phyloP scores from a whole-genome alignment of 30 jellyfish, hydroid and myxozoan genomes.

The Hydra vulgaris region DNA sequence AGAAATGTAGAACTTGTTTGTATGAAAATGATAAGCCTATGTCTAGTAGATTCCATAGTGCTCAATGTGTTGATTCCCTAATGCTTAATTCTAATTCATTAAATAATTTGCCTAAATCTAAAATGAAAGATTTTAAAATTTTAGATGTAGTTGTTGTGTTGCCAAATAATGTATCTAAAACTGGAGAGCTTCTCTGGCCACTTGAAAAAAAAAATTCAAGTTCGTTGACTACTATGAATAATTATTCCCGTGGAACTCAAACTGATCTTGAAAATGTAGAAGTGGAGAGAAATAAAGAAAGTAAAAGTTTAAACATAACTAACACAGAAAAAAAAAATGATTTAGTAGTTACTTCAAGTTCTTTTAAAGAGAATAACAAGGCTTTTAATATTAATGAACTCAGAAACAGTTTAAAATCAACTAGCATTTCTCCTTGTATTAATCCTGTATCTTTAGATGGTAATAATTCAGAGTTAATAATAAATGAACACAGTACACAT shows the following conservation, averaged over 20 bases:
- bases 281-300: background rate
- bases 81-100: background rate
- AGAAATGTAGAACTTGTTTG: background rate
- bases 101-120: background rate
- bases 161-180: conserved; percentile 5
- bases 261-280: background rate
- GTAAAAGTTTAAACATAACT: background rate
- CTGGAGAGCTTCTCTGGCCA: background rate
- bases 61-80: too few relatives aligned
- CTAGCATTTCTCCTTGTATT: background rate
- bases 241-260: background rate
- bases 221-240: background rate
- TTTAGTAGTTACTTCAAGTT: too few relatives aligned
- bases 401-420: background rate
- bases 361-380: background rate
- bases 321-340: too few relatives aligned
- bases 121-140: background rate
- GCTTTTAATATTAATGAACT: too few relatives aligned
- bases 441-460: background rate
- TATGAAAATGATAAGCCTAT: background rate
- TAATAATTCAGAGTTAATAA: background rate
- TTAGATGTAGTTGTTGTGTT: background rate
- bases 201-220: background rate
- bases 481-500: background rate
- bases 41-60: background rate